phyloP scores from a whole-genome alignment of 2,797 vertebrate genomes.

The Coluber constrictor region DNA sequence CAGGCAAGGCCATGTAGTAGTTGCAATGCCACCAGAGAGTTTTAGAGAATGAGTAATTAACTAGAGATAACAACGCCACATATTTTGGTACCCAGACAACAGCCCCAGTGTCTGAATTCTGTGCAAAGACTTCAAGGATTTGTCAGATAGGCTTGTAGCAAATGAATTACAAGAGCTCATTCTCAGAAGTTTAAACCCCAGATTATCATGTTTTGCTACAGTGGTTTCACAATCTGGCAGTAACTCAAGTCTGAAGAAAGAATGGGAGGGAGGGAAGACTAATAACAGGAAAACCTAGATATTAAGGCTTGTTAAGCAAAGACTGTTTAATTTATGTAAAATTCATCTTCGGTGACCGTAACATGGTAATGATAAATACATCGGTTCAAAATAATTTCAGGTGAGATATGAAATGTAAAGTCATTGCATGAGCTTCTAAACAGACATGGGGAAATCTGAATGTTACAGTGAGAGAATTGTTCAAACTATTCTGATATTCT shows the following conservation, averaged over 20 bases:
- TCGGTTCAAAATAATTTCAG: background rate
- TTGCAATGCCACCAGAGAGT: slow-evolving; percentile 29
- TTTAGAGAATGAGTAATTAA: slow-evolving; percentile 24
- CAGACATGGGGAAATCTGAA: background rate
- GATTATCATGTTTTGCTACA: background rate
- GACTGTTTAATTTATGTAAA: background rate
- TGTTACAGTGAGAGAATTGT: background rate
- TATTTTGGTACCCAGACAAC: slow-evolving; percentile 43
- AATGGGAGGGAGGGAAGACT: slow-evolving; percentile 7
- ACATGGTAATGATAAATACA: background rate
- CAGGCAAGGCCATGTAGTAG: slow-evolving; percentile 24
- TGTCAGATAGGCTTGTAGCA: background rate
- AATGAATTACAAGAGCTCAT: slow-evolving; percentile 26
- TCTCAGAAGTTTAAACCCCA: background rate
- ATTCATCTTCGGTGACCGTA: background rate
- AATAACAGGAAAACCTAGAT: slow-evolving; percentile 28
- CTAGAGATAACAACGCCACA: slow-evolving; percentile 40
- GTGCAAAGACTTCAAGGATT: slow-evolving; percentile 18
- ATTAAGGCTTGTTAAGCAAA: background rate
- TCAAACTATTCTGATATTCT: background rate
- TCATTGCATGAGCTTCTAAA: background rate
- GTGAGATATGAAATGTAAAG: background rate
- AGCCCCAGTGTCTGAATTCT: slow-evolving; percentile 40
- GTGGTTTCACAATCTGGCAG: slow-evolving; percentile 21
- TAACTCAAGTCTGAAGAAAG: slow-evolving; percentile 17